phyloP scores from a whole-genome alignment of 2,113 vertebrate species.

The Thunnus maccoyii region DNA sequence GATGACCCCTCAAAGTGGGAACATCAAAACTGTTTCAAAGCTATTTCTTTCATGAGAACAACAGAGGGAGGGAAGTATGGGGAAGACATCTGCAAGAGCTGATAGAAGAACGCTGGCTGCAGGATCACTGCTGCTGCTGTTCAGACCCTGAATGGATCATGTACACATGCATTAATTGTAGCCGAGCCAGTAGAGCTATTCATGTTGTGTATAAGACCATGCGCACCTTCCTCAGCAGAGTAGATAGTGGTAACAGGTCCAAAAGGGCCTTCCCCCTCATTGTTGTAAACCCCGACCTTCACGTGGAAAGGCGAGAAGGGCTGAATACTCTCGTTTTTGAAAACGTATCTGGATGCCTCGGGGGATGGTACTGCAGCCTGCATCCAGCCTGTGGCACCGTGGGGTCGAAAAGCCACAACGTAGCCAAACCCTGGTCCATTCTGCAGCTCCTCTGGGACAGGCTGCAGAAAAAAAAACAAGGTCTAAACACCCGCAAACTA shows the following conservation, averaged over 20 bases:
- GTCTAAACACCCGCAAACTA: neutral
- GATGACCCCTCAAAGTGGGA: conserved; percentile 61
- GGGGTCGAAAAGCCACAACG: conserved; percentile 94
- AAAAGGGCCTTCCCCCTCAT: conserved; percentile 95
- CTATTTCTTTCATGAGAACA: conserved; percentile 47
- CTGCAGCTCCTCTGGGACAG: conserved; percentile 96
- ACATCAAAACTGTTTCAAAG: conserved; percentile 56
- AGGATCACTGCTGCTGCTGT: conserved; percentile 11
- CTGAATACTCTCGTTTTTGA: conserved; percentile 95
- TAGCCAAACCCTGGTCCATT: conserved; percentile 97
- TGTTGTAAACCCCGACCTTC: conserved; percentile 97
- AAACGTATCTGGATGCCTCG: conserved; percentile 92
- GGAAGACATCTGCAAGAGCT: conserved; percentile 30
- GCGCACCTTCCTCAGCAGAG: conserved; percentile 95
- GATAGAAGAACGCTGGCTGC: conserved; percentile 30
- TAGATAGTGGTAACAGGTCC: conserved; percentile 91
- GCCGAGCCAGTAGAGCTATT: neutral
- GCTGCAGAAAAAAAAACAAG: conserved; percentile 80
- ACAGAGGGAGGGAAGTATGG: conserved; percentile 30
- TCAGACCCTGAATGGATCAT: neutral
- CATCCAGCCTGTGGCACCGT: conserved; percentile 94
- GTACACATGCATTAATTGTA: neutral
- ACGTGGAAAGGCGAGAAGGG: conserved; percentile 97
- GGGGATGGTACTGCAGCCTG: conserved; percentile 94
- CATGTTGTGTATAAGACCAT: neutral